Conservation (phyloP, 1,140 invertebrate genomes). For the Cataglyphis hispanica region DNA sequence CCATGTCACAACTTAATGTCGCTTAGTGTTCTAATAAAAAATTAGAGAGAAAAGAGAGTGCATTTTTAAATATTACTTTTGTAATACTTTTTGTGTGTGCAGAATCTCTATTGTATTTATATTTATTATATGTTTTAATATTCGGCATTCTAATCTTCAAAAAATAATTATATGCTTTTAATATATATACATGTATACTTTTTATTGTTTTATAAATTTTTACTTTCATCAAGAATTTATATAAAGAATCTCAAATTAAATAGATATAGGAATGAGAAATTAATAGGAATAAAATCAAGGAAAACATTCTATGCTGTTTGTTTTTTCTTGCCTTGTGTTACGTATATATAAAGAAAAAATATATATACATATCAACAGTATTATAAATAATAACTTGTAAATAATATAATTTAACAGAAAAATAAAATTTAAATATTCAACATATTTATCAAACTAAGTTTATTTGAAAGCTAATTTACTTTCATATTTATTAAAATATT, state of each 20-base stretch:
- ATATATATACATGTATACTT: neutral
- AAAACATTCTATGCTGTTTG: neutral
- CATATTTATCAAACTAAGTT: too few relatives aligned
- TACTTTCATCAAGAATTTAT: conserved; percentile 39
- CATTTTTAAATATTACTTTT: conserved; percentile 50
- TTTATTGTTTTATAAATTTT: conserved; percentile 44
- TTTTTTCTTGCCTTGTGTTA: neutral
- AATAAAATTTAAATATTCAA: too few relatives aligned
- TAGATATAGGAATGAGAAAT: neutral
- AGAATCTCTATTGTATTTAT: conserved; percentile 23
- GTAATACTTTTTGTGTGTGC: conserved; percentile 15
- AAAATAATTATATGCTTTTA: conserved; percentile 21
- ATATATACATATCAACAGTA: neutral
- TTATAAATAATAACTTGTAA: too few relatives aligned
- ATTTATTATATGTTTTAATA: conserved; percentile 1
- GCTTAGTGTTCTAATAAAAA: conserved; percentile 14
- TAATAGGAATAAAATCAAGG: conserved; percentile 22
- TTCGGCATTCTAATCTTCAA: neutral
- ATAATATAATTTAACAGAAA: too few relatives aligned
- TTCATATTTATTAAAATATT: too few relatives aligned
- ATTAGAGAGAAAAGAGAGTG: neutral
- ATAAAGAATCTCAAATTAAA: conserved; percentile 20
- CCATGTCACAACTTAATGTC: conserved; percentile 37
- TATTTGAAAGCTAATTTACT: too few relatives aligned
- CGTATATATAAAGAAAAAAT: neutral